A percentile compares a stretch with the other conserved stretches of the same genome.
phyloP scores from a whole-genome alignment of 2,113 vertebrate genomes.

The Chelonoidis abingdonii region DNA sequence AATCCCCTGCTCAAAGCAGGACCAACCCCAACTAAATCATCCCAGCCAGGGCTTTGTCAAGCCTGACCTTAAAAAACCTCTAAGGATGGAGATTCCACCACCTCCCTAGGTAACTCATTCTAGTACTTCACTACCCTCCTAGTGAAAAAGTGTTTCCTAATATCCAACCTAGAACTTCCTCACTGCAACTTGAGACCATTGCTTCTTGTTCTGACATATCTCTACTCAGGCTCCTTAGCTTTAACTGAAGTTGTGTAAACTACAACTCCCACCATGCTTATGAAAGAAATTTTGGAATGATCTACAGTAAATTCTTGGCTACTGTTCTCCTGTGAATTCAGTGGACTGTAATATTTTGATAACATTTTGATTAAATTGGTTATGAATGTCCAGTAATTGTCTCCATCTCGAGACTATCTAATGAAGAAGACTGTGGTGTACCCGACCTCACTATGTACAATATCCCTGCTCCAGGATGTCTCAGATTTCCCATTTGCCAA shows the following conservation, averaged over 20 bases:
- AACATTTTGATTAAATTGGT: background rate
- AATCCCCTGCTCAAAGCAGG: too few species aligned
- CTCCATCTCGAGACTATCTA: too few species aligned
- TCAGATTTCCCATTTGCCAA: background rate
- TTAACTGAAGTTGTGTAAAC: background rate
- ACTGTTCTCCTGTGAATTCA: background rate
- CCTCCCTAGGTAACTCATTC: too few species aligned
- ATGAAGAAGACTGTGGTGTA: background rate
- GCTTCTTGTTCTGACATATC: background rate
- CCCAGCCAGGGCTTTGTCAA: too few species aligned
- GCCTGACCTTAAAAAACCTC: too few species aligned
- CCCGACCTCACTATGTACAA: background rate
- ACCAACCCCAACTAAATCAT: too few species aligned
- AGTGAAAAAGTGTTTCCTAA: too few species aligned
- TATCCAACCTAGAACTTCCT: too few species aligned
- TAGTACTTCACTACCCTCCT: too few species aligned
- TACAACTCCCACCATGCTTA: background rate
- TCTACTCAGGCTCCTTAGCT: background rate
- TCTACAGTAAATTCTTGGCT: accelerated
- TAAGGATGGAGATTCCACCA: too few species aligned
- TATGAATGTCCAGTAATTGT: background rate
- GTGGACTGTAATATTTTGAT: too few species aligned
- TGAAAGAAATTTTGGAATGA: background rate
- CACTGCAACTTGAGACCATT: too few species aligned
- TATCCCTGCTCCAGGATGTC: background rate